Evolutionary conservation across 2,888 invertebrate species (phyloP), one percentile per base, ranked within the genome.

Genomic region (Drosophila setosimentum): DNA sequence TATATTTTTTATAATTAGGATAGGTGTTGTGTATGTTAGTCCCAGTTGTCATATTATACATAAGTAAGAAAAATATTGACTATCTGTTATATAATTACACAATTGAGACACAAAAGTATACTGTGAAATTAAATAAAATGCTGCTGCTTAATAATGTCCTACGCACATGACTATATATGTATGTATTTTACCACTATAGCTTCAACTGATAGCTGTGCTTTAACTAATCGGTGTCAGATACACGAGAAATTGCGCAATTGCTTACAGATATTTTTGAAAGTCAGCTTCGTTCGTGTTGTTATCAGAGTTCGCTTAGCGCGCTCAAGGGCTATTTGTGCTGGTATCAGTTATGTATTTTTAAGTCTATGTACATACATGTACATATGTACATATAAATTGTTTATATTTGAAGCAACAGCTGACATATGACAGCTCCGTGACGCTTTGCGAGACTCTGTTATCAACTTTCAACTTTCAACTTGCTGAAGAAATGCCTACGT

Each of bases 401-500:
- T 32, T 30, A 3, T 24, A 33, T 35, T 48, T 49, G 3, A 29
- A 35, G 5, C 30, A 33, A 21, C 8, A 33, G 6, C 18, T 33
- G n/a, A 8, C 16, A 45, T 21, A 8, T 1, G 53, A 16, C 4
- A 24, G 21, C 13, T 42, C n/a, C 7, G 33, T 24, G 21, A n/a
- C 1, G 29, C 59, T 11, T 48, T 48, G 60, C 32, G 16, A 33
- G 13, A 54, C 33, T 42, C 53, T 35, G 40, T 61, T 35, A 60
- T 24, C 50, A 55, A 65, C 21, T 35, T 60, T 29, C 29, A 53
- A 76, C 54, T 55, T 24, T 10, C 53, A 53, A 53, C 21, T 33
- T 63, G 76, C 62, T 50, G 55, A 71, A 58, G 61, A 54, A 78
- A 71, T 68, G 70, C 72, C 76, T 87, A 87, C 75, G 81, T 75